These are phyloP conservation scores for Mylabris phalerata DNA, from an alignment of 1,140 invertebrate species.

Conservation along the genomic window DNA sequence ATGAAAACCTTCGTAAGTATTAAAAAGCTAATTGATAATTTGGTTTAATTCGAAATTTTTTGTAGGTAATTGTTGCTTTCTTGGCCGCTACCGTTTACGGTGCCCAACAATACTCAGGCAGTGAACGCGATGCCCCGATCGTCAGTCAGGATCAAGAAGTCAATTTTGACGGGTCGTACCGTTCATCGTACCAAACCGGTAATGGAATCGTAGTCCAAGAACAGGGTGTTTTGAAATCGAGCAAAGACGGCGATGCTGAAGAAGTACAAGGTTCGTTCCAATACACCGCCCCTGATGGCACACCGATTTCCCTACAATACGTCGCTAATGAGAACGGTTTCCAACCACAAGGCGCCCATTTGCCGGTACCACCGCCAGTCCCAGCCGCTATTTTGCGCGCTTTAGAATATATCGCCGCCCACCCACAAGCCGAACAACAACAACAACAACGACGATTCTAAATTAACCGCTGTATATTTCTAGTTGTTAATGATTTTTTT, in stretches of 20 bases:
- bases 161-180: slow-evolving; percentile 54
- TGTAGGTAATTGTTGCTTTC: too few relatives aligned
- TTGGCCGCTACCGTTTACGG: too few relatives aligned
- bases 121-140: slow-evolving; percentile 31
- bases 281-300: slow-evolving; percentile 39
- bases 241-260: slow-evolving; percentile 28
- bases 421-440: slow-evolving; percentile 28
- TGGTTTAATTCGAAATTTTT: too few relatives aligned
- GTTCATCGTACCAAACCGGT: slow-evolving; percentile 50
- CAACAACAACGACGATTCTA: slow-evolving; percentile 5
- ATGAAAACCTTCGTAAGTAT: too few relatives aligned
- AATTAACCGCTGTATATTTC: too few relatives aligned
- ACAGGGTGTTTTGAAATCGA: slow-evolving; percentile 34
- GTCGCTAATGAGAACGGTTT: slow-evolving; percentile 61
- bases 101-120: too few relatives aligned
- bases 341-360: slow-evolving; percentile 49
- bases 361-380: slow-evolving; percentile 50
- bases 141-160: slow-evolving; percentile 52
- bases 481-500: too few relatives aligned
- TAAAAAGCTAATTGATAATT: too few relatives aligned
- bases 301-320: slow-evolving; percentile 52
- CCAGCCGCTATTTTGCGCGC: slow-evolving; percentile 46
- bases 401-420: slow-evolving; percentile 45
- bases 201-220: slow-evolving; percentile 49
- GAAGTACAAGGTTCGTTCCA: slow-evolving; percentile 38